Evolutionary conservation across 2,797 vertebrate species (phyloP), one percentile per base, ranked within the genome.

Genomic region (Mormyrus proboscirostris): DNA sequence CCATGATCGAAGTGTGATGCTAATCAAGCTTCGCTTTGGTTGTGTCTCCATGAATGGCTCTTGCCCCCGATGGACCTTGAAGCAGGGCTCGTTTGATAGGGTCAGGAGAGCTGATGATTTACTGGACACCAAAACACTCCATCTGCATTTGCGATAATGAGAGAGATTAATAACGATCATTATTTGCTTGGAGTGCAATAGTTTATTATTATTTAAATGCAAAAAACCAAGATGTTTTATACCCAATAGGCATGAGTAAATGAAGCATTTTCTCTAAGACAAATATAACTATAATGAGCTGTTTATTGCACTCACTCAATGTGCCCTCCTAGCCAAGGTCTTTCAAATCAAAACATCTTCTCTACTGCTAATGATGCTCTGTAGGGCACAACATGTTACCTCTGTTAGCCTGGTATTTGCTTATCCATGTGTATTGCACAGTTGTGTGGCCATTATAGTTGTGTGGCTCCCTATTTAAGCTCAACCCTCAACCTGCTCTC

Each of bases 161-260:
- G 55, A 76, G 86, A 59, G 65, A 29, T 76, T 50, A 88, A 91
- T 50, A 88, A 91, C 88, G 91, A 44, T 92, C 90, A 89, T 88
- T 90, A 55, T 83, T 86, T 62, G 29, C 89, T 90, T 55, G n/a
- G 90, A 85, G 90, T 88, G 89, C 38, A 86, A 89, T 83, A 91
- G 92, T 93, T 65, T 84, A 83, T 93, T 90, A 92, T 94, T 82
- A 47, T 92, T 87, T 90, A 88, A 83, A 86, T 88, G 88, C 92
- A 92, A 92, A 90, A 90, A 90, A 93, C 93, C 90, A 91, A 49
- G 38, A n/a, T 1, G 38, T 44, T 44, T 79, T 41, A 76, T 16
- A 76, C 69, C 76, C 33, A 85, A 65, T 44, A 10, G 22, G 29
- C 53, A 44, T 49, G 82, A 29, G 55, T 41, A 89, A 84, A 83